Conservation (phyloP, 2,888 invertebrate species). For the Eristalis arbustorum region DNA sequence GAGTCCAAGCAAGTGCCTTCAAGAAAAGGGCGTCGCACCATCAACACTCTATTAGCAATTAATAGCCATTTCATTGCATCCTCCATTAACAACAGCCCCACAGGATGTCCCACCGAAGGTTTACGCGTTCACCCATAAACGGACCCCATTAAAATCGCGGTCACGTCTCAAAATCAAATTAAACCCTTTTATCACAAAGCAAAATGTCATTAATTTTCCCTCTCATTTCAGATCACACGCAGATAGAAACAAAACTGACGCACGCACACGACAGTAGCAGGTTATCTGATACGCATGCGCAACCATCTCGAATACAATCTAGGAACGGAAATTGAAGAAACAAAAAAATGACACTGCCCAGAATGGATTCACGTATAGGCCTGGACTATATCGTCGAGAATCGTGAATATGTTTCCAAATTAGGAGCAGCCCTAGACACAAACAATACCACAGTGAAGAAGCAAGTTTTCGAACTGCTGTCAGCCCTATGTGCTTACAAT, state of each 20-base stretch:
- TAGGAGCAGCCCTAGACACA: constrained; percentile 95
- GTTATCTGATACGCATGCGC: neutral
- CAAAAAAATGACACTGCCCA: constrained; percentile 71
- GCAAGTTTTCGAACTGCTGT: constrained; percentile 97
- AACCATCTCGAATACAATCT: neutral
- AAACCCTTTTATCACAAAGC: neutral
- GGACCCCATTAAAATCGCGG: neutral
- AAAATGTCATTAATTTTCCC: neutral
- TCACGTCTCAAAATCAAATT: neutral
- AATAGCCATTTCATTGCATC: neutral
- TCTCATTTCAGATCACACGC: constrained; percentile 55
- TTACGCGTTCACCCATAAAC: neutral
- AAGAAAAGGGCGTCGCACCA: neutral
- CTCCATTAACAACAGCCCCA: neutral
- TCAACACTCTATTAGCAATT: neutral
- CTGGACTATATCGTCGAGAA: constrained; percentile 97
- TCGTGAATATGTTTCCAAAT: constrained; percentile 93
- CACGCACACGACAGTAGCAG: neutral
- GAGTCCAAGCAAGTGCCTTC: too few species aligned
- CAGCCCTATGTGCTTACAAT: constrained; percentile 96
- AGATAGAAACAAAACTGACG: constrained; percentile 8
- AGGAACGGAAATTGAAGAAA: constrained; percentile 6
- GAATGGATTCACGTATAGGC: constrained; percentile 95
- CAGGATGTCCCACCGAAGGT: neutral
- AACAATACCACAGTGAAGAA: constrained; percentile 95